Evolutionary conservation across 2,113 vertebrate species (phyloP), one percentile per base, ranked within the genome.

Genomic region (Bombycilla garrulus): DNA sequence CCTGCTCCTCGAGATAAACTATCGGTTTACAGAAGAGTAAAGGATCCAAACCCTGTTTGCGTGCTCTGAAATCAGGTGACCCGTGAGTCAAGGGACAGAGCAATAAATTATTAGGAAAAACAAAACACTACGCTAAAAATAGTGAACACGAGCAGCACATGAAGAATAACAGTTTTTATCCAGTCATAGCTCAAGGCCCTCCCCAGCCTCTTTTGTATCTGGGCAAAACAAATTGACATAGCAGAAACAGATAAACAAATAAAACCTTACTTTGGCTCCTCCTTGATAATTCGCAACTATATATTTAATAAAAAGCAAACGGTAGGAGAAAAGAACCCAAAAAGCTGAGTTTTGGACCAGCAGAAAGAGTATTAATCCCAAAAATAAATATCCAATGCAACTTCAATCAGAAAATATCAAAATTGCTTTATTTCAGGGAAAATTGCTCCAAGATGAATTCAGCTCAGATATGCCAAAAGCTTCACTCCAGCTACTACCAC

Each of bases 81-180:
- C 72, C 9, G 5, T 1, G 45, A 94, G 71, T 21, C 79, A 58
- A 78, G 80, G 78, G 15, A n/a, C 44, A 8, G 11, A 48, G 69
- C 53, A 88, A 77, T 79, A 70, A 94, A 80, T 86, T 83, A 84
- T 70, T 56, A 61, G 50, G 48, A 21, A 92, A 60, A 89, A 48
- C 62, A 87, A 87, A 88, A 72, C 70, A 72, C 44, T 69, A 4
- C 23, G 2, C 88, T 95, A 95, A 95, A 95, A 96, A 97, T 91
- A 95, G 83, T 0, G 5, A 26, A 29, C 53, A 26, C 0, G 0
- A 92, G 70, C 65, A 61, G 66, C 4, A 0, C 33, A 7, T 50
- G 74, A 82, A 76, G 45, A 92, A 62, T 12, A 89, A 67, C 38
- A 23, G 36, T 2, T 94, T 72, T 73, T 7, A 90, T 16, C 67